phyloP scores from a whole-genome alignment of 2,888 invertebrate species.

The Drosophila sordidapex region DNA sequence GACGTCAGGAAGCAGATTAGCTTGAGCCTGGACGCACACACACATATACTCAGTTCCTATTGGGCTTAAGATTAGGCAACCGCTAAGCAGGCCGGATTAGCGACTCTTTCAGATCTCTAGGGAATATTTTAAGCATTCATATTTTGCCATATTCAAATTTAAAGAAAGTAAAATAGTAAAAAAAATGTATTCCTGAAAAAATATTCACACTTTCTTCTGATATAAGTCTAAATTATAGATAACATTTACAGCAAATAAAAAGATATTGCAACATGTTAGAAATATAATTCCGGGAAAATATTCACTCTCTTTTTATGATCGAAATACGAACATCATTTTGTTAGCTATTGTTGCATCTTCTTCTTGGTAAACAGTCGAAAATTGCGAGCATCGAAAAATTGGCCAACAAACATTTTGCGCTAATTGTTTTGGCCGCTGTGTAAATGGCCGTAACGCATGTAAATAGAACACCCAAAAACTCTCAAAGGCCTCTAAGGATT shows the following conservation, averaged over 20 bases:
- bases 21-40: slow-evolving; percentile 29
- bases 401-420: slow-evolving; percentile 34
- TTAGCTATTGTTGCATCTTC: slow-evolving; percentile 8
- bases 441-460: slow-evolving; percentile 29
- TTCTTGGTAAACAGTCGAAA: slow-evolving; percentile 11
- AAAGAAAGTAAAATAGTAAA: background rate
- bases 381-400: slow-evolving; percentile 45
- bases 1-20: slow-evolving; percentile 61
- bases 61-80: slow-evolving; percentile 68
- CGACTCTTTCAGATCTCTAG: background rate
- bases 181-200: slow-evolving; percentile 8
- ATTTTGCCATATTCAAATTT: background rate
- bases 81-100: slow-evolving; percentile 59
- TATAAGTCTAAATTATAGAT: slow-evolving; percentile 5
- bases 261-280: background rate
- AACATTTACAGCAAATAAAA: background rate
- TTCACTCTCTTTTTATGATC: slow-evolving; percentile 49
- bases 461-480: slow-evolving; percentile 41
- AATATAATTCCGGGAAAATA: slow-evolving; percentile 17
- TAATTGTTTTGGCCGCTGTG: slow-evolving; percentile 53
- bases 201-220: slow-evolving; percentile 24
- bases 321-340: background rate
- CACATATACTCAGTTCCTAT: slow-evolving; percentile 47
- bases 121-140: background rate
- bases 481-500: slow-evolving; percentile 46